phyloP scores from a whole-genome alignment of 1,140 invertebrate species.

The Acromyrmex heyeri region DNA sequence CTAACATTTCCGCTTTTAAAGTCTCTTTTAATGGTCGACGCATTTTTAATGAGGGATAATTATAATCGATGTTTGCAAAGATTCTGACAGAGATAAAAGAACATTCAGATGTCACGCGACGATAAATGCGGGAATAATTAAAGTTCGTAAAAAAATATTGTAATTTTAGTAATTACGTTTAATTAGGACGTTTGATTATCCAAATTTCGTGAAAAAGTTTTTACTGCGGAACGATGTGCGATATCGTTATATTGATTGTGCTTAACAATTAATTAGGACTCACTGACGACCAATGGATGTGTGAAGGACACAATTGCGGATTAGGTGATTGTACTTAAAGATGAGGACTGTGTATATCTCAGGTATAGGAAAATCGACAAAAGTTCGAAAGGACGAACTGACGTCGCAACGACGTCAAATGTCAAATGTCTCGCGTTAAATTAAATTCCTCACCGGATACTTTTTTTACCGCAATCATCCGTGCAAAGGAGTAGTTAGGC shows the following conservation, averaged over 20 bases:
- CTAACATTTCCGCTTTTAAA: slow-evolving; percentile 12
- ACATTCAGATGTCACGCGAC: slow-evolving; percentile 47
- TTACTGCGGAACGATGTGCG: neutral
- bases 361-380: slow-evolving; percentile 8
- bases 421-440: slow-evolving; percentile 56
- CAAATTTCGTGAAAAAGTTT: slow-evolving; percentile 16
- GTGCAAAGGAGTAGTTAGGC: slow-evolving; percentile 17
- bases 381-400: slow-evolving; percentile 26
- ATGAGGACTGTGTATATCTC: slow-evolving; percentile 3
- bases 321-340: neutral
- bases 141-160: slow-evolving; percentile 13
- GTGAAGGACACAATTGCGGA: slow-evolving; percentile 1
- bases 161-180: slow-evolving; percentile 25
- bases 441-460: slow-evolving; percentile 37
- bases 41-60: slow-evolving; percentile 35
- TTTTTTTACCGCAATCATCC: slow-evolving; percentile 25
- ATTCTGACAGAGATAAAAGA: slow-evolving; percentile 23
- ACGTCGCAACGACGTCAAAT: slow-evolving; percentile 48
- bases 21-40: neutral
- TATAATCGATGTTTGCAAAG: slow-evolving; percentile 28
- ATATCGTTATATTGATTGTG: neutral
- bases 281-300: neutral
- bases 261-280: slow-evolving; percentile 4
- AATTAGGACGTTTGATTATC: slow-evolving; percentile 15
- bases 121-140: slow-evolving; percentile 22